phyloP scores from a whole-genome alignment of 2,797 vertebrate genomes.

The Cyclopterus lumpus region DNA sequence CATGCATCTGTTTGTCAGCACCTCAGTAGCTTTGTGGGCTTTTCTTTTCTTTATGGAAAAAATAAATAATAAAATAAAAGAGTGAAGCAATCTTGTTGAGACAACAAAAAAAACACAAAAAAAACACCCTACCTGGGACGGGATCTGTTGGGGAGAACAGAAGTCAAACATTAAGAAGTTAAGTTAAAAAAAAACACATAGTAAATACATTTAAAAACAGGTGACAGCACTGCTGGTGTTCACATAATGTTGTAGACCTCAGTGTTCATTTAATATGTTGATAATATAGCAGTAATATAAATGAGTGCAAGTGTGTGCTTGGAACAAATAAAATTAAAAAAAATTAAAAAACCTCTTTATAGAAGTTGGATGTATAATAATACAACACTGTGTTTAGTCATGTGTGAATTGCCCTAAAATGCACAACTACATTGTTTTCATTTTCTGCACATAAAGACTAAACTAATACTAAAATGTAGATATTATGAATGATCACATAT shows the following conservation, averaged over 20 bases:
- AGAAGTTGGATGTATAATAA: background rate
- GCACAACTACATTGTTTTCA: conserved; percentile 19
- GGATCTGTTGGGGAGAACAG: conserved; percentile 73
- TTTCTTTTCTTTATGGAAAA: conserved; percentile 47
- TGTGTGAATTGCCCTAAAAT: conserved; percentile 21
- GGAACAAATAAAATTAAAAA: background rate
- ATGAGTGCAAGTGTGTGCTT: background rate
- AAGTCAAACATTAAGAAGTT: conserved; percentile 52
- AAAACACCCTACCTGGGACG: conserved; percentile 75
- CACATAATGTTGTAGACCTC: background rate
- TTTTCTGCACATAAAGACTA: background rate
- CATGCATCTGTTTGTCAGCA: conserved; percentile 8
- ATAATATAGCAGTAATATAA: background rate
- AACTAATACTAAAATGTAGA: background rate
- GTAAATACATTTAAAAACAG: background rate
- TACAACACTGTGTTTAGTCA: background rate
- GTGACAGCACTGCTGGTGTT: background rate
- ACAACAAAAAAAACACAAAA: conserved; percentile 4
- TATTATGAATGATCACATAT: conserved; percentile 14
- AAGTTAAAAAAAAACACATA: background rate
- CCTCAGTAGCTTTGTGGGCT: conserved; percentile 61
- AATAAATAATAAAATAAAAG: background rate
- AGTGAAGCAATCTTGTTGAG: conserved; percentile 22
- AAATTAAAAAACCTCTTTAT: background rate
- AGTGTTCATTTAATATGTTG: too few relatives aligned